phyloP scores from a whole-genome alignment of 2,113 vertebrate species.

The Garra rufa region DNA sequence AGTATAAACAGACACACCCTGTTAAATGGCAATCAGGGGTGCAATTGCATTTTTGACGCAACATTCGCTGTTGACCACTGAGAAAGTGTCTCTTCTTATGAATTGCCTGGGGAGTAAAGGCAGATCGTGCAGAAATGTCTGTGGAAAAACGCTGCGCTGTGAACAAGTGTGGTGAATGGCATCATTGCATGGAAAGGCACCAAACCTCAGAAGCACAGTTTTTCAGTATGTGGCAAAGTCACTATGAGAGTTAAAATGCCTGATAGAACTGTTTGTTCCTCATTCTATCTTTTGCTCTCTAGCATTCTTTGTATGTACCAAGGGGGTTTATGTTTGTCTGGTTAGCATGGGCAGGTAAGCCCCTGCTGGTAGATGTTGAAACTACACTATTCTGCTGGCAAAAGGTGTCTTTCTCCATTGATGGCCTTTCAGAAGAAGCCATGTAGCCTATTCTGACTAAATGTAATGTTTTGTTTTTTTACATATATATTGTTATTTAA shows the following conservation, averaged over 20 bases:
- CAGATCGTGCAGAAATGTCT: slow-evolving; percentile 21
- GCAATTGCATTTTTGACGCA: not conserved
- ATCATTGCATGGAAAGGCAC: slow-evolving; percentile 52
- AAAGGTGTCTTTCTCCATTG: not conserved
- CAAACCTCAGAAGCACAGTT: slow-evolving; percentile 52
- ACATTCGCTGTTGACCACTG: slow-evolving; percentile 1
- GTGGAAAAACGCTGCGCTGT: slow-evolving; percentile 40
- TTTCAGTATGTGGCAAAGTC: slow-evolving; percentile 39
- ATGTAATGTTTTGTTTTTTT: not conserved
- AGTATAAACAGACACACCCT: not conserved
- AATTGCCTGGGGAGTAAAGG: slow-evolving; percentile 8
- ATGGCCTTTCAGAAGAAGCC: not conserved
- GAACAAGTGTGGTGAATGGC: slow-evolving; percentile 56
- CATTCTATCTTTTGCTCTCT: not conserved
- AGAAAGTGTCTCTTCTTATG: slow-evolving; percentile 13
- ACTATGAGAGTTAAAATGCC: not conserved
- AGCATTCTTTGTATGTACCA: not conserved
- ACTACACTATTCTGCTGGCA: not conserved
- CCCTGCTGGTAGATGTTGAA: not conserved
- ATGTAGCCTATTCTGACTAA: not conserved
- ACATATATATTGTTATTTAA: too few species aligned
- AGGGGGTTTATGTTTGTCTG: not conserved
- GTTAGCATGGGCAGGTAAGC: not conserved
- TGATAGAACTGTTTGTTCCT: not conserved
- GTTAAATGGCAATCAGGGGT: slow-evolving; percentile 31